Conservation (phyloP, 1,140 invertebrate genomes). For the Tetramorium parvispinum region DNA sequence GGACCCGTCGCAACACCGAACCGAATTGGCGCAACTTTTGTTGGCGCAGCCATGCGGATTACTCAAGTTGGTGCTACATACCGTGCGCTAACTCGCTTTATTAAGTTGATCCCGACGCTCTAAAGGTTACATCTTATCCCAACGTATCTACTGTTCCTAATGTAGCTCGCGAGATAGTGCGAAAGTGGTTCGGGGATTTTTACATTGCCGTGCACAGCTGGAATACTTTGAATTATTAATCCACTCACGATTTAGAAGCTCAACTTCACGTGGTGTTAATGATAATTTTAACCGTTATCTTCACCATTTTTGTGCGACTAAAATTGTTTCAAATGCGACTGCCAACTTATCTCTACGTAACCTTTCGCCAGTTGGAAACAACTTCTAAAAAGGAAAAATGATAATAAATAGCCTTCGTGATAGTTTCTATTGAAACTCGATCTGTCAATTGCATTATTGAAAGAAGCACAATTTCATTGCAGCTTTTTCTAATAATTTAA, state of each 20-base stretch:
- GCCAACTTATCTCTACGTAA: not conserved
- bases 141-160: constrained; percentile 56
- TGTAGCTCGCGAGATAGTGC: constrained; percentile 47
- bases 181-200: constrained; percentile 41
- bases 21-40: constrained; percentile 65
- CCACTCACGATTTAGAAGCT: constrained; percentile 1
- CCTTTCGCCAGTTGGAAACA: not conserved
- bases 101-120: constrained; percentile 63
- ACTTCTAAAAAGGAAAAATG: not conserved
- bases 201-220: not conserved
- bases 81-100: constrained; percentile 61
- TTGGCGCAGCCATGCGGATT: constrained; percentile 58
- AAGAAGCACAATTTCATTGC: not conserved
- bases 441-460: no score
- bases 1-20: constrained; percentile 48
- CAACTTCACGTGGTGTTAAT: not conserved
- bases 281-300: not conserved
- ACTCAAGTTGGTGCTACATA: constrained; percentile 66
- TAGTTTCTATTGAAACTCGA: not conserved
- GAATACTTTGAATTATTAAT: constrained; percentile 17
- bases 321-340: not conserved
- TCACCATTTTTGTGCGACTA: not conserved
- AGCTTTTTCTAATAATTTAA: not conserved
- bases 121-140: constrained; percentile 68
- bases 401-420: not conserved